Evolutionary conservation across 64 coral and sea anemone species (phyloP), one percentile per base, ranked within the genome.

Genomic region (Anthopleura sola): DNA sequence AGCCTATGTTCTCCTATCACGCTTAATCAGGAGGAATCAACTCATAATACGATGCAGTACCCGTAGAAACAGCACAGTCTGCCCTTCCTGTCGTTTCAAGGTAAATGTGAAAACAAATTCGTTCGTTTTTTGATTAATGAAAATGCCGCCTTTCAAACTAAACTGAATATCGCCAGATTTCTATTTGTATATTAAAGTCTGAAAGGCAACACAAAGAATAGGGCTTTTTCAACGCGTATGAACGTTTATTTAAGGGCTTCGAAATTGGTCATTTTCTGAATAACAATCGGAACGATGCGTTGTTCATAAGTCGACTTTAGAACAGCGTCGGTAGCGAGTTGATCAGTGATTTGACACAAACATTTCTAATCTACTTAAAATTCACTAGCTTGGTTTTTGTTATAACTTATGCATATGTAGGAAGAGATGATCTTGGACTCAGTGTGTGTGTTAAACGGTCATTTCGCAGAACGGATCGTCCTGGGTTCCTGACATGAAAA

Each of bases 291-390:
- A 71, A 31, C 6, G 66, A 71, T 16, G 29, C 16, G 9, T 71
- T 66, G 5, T 34, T 71, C 13, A 32, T 71, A 4, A 13, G 29
- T 71, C 26, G 66, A 71, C 26, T 71, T 34, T 8, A 34, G 29
- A 12, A 3, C 29, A 71, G n/a, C 62, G 62, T 23, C 55, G 24
- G 2, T 26, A 68, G 62, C 29, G 24, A 71, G 66, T 71, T 71
- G 28, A 71, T 71, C 66, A 29, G 66, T 71, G 66, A 71, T 71
- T 71, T 71, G 66, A 71, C 66, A 71, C 23, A 71, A 71, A 71
- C 26, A 71, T 71, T 71, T 71, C 66, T 71, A 71, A 71, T 71
- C 66, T 71, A 34, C 31, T 71, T 71, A 71, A 71, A 71, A 71
- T 71, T 71, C 66, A 32, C 26, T 32, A 71, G 31, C 66, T 34